Base-by-base conservation (phyloP, 2,113 vertebrate species). In the Spilogale gracilis region DNA sequence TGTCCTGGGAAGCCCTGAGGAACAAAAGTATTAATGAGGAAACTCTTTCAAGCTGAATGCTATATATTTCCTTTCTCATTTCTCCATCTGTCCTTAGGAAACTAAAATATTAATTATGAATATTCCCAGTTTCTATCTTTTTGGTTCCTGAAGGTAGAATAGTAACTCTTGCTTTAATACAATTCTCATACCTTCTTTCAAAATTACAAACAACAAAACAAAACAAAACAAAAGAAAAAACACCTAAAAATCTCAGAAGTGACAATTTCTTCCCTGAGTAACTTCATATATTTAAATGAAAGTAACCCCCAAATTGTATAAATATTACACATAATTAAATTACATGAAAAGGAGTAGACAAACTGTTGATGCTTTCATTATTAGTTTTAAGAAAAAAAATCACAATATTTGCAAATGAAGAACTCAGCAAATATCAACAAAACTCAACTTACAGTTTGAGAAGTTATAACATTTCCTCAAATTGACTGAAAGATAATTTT, bases 341-440 rank as follows among this genome's bases (percentile, higher is more conserved):
- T 80, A 30, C 11, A 58, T 50, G 43, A 78, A 74, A 61, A 86
- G 23, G 20, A 52, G 2, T 27, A 76, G 52, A 87, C 8, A 43
- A 81, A 45, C 7, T 32, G 54, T 11, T 27, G 32, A 32, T 78
- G 58, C 1, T 60, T 91, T 82, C 43, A 38, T 86, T 92, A 30
- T 86, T 94, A 80, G 52, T 76, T 65, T 84, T 93, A 16, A 80
- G 79, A 73, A 94, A 76, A 82, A 20, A 58, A 45, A 43, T 32
- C 27, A 38, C 13, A 65, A 14, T 54, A 58, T 91, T 89, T 76
- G 25, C 89, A 89, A 89, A n/a, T 14, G 71, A 23, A 52, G 18
- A 38, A 25, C 8, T 91, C 60, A n/a, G 9, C 32, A 0, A 25
- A 10, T 73, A 63, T 38, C 71, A 60, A 56, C 52, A 73, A 80